A percentile compares a stretch with the other conserved stretches of the same genome.
These are phyloP conservation scores for Masnerella sp. DNA, from an alignment of 2,888 invertebrate species.

Conservation along the genomic window DNA sequence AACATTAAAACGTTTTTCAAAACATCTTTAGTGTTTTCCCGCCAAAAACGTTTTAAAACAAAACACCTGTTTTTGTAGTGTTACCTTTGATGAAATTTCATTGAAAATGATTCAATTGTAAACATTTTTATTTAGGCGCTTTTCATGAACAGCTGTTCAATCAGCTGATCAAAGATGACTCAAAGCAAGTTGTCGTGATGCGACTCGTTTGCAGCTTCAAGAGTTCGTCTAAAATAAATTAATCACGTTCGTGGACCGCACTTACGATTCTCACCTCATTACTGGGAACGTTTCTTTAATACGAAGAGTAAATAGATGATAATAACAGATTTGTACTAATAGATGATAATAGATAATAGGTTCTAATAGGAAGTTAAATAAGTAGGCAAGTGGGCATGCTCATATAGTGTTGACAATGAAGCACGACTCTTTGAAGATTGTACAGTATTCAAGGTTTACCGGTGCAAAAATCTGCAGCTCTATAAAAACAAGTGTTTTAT, in stretches of 20 bases:
- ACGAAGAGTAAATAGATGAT: conserved; percentile 61
- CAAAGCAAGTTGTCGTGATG: conserved; percentile 4
- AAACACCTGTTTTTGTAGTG: too few species aligned
- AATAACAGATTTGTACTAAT: conserved; percentile 60
- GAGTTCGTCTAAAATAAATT: conserved; percentile 39
- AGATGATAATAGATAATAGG: conserved; percentile 61
- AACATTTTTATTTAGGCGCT: too few species aligned
- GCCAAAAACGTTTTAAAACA: too few species aligned
- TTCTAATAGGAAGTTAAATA: conserved; percentile 62
- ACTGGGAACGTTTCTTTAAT: conserved; percentile 46
- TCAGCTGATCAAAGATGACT: conserved; percentile 1
- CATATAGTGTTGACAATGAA: conserved; percentile 60
- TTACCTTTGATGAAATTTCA: too few species aligned
- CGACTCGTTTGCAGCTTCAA: conserved; percentile 23
- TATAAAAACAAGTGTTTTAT: too few species aligned
- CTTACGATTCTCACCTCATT: conserved; percentile 57
- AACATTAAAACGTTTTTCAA: too few species aligned
- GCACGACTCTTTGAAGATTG: conserved; percentile 58
- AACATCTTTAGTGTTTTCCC: too few species aligned
- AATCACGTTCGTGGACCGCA: conserved; percentile 53
- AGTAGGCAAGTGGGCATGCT: conserved; percentile 59
- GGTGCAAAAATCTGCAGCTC: too few species aligned
- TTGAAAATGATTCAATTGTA: too few species aligned
- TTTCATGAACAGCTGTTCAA: neutral
- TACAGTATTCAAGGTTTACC: conserved; percentile 55